Percentiles rank a stretch among this genome's conserved stretches.
Evolutionary conservation across 1,140 invertebrate genomes (phyloP).

Genomic region (Nasonia longicornis): DNA sequence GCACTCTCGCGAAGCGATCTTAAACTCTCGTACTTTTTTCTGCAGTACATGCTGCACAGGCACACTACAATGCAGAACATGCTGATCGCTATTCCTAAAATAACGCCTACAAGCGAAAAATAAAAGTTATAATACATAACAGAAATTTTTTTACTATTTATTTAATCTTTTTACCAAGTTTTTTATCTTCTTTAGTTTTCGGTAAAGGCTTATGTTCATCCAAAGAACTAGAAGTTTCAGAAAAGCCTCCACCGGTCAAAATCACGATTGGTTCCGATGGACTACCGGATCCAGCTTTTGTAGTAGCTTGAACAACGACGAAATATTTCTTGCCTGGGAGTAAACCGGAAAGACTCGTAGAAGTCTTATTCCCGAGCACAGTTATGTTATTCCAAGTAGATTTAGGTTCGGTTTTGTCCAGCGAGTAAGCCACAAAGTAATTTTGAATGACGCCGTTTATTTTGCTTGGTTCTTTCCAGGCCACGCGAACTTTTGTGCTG

Average conservation of each 20-base stretch:
- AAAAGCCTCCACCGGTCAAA: slow-evolving; percentile 56
- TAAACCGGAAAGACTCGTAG: slow-evolving; percentile 64
- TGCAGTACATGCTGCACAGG: slow-evolving; percentile 64
- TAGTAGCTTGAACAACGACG: slow-evolving; percentile 70
- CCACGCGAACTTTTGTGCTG: slow-evolving; percentile 65
- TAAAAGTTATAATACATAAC: slow-evolving; percentile 21
- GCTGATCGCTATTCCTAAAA: slow-evolving; percentile 65
- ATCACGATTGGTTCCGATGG: slow-evolving; percentile 64
- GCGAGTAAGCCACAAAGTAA: slow-evolving; percentile 67
- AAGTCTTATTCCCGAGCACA: slow-evolving; percentile 62
- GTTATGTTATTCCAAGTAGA: slow-evolving; percentile 65
- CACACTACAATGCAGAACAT: slow-evolving; percentile 63
- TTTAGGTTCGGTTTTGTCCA: slow-evolving; percentile 57
- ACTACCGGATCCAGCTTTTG: slow-evolving; percentile 70
- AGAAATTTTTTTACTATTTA: background rate
- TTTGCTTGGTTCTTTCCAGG: slow-evolving; percentile 69
- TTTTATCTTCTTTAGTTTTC: slow-evolving; percentile 62
- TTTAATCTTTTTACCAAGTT: slow-evolving; percentile 60
- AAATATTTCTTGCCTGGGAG: slow-evolving; percentile 68
- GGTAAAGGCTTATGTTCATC: slow-evolving; percentile 58
- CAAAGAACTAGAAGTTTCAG: slow-evolving; percentile 55
- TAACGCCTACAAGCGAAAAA: slow-evolving; percentile 54
- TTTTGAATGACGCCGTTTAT: slow-evolving; percentile 68
- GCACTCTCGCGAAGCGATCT: slow-evolving; percentile 56
- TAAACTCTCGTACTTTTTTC: slow-evolving; percentile 62